Conservation (phyloP, 2,113 vertebrate species). For the Gracilinanus agilis region DNA sequence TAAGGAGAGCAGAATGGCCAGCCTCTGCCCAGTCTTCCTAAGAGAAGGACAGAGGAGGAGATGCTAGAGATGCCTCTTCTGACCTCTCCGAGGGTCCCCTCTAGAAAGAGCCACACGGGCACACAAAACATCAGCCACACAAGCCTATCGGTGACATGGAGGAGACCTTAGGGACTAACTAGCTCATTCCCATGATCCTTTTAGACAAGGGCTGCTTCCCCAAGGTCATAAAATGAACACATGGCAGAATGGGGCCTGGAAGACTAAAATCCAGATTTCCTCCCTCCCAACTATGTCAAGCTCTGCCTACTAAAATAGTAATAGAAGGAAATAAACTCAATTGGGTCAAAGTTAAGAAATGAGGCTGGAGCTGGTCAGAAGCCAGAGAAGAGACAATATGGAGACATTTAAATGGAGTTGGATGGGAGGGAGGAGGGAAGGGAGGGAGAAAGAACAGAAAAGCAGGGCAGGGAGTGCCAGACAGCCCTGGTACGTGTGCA, state of each 20-base stretch:
- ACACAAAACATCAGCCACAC: background rate
- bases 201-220: background rate
- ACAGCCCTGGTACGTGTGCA: background rate
- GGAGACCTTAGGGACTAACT: background rate
- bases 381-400: background rate
- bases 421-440: no score
- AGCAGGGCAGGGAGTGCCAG: background rate
- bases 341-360: background rate
- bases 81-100: background rate
- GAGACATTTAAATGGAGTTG: background rate
- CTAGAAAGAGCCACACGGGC: background rate
- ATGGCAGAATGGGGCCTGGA: background rate
- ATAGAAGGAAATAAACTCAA: background rate
- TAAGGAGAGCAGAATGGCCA: background rate
- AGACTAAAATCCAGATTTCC: background rate
- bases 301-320: background rate
- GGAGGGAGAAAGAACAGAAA: background rate
- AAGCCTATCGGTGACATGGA: background rate
- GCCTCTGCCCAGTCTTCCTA: background rate
- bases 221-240: background rate
- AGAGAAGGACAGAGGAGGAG: background rate
- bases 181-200: background rate
- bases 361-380: background rate
- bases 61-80: background rate
- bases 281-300: background rate